Conservation (phyloP, 2,888 invertebrate genomes). For the Agrotis clavis region DNA sequence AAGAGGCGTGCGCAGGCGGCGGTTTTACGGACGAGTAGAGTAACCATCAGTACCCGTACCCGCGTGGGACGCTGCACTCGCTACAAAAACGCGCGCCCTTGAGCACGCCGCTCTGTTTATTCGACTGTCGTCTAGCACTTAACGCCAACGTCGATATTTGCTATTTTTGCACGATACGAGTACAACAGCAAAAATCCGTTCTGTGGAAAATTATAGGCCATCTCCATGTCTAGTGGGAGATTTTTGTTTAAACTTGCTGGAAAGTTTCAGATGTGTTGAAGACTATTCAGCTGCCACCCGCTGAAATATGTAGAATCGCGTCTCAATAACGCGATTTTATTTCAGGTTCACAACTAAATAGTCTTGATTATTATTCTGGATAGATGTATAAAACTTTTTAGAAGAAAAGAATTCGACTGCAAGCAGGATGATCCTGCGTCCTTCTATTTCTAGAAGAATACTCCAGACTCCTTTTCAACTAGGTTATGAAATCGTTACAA, state of each 20-base stretch:
- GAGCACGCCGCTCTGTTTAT: slow-evolving; percentile 85
- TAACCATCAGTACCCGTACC: slow-evolving; percentile 33
- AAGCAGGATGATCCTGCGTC: no score
- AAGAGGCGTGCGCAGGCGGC: slow-evolving; percentile 46
- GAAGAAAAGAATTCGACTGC: no score
- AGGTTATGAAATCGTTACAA: no score
- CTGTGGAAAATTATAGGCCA: slow-evolving; percentile 69
- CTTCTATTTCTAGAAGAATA: no score
- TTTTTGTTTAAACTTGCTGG: slow-evolving; percentile 43
- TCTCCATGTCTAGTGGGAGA: slow-evolving; percentile 63
- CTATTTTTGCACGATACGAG: slow-evolving; percentile 88
- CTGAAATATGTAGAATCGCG: no score
- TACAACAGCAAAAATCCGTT: slow-evolving; percentile 77
- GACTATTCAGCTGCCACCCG: no score
- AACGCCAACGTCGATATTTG: slow-evolving; percentile 86
- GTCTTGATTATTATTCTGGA: no score
- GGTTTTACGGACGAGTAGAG: slow-evolving; percentile 52
- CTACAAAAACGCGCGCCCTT: slow-evolving; percentile 85
- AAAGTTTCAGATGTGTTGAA: no score
- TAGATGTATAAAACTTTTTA: no score
- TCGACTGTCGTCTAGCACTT: slow-evolving; percentile 90
- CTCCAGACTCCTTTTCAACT: no score
- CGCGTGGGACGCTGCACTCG: slow-evolving; percentile 76
- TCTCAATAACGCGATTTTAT: no score
- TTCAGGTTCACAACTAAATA: no score